Evolutionary conservation across 2,113 vertebrate species (phyloP), one percentile per base, ranked within the genome.

Genomic region (Sakesphorus luctuosus): DNA sequence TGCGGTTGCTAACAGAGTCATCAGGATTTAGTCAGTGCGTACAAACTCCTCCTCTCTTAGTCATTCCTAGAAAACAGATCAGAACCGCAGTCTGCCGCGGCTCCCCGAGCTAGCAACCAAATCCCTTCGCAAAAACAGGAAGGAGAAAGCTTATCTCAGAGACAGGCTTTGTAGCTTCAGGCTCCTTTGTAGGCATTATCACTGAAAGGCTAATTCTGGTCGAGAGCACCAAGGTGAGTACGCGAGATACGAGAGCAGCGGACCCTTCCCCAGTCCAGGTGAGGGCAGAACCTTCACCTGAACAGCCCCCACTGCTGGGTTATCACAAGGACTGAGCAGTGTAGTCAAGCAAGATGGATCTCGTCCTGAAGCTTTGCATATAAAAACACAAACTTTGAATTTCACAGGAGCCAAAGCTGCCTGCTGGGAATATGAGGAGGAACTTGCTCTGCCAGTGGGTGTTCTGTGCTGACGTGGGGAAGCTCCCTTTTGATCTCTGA

Each of bases 41-140:
- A 53, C 17, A 72, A 92, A 93, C 85, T 81, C 93, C 94, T 96
- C 86, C 88, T 94, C 73, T 90, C 76, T 94, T 95, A 95, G 88
- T 96, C 94, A 92, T 91, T 95, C 80, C 95, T 96, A 89, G 96
- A 96, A 96, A 96, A 92, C 93, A 94, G 92, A 95, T 68, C 83
- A 94, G 92, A 94, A 81, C 86, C 16, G 4, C 76, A 74, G 86
- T 14, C 73, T 90, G 86, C 76, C 1, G 6, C 2, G 8, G 72
- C 44, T 88, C n/a, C 50, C 67, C 1, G 4, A 82, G 76, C 90
- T 65, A 49, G 90, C 84, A 56, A 81, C 82, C 24, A 89, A 90
- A 92, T 61, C 76, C 76, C 65, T 91, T 74, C 49, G 50, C 68
- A 63, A 89, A 96, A 94, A 68, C 55, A 94, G 86, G 85, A 89